Evolutionary conservation across 1,140 invertebrate genomes (phyloP).

Genomic region (Drosophila prosaltans): DNA sequence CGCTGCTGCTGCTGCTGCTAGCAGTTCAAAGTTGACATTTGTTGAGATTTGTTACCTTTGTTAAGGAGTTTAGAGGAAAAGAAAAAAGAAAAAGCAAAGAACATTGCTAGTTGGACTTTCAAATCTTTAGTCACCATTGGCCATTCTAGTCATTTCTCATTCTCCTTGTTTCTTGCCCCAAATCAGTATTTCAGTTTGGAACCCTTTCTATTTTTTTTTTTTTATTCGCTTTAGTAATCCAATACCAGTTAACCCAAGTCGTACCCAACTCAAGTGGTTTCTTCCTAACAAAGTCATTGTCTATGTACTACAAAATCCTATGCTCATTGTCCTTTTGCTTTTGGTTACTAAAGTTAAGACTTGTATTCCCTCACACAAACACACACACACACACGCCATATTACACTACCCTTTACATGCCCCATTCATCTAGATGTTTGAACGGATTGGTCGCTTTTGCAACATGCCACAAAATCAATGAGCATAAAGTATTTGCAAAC

Average conservation of each 20-base stretch:
- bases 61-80: not conserved
- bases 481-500: constrained; percentile 40
- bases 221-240: constrained; percentile 1
- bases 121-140: not conserved
- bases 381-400: no score
- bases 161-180: no score
- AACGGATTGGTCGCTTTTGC: constrained; percentile 20
- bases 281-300: not conserved
- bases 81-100: no score
- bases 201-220: not conserved
- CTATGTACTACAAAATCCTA: not conserved
- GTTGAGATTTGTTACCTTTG: constrained; percentile 11
- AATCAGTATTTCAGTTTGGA: no score
- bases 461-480: constrained; percentile 45
- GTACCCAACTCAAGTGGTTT: constrained; percentile 8
- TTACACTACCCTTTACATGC: no score
- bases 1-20: not conserved
- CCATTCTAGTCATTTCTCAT: no score
- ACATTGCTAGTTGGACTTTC: not conserved
- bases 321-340: constrained; percentile 8
- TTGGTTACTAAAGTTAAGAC: constrained; percentile 1
- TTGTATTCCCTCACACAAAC: not conserved
- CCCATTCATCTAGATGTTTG: no score
- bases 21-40: constrained; percentile 9
- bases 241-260: constrained; percentile 7